Percentiles rank a stretch among this genome's conserved stretches.
phyloP scores from a whole-genome alignment of 2,113 vertebrate species.

The Chelonoidis abingdonii region DNA sequence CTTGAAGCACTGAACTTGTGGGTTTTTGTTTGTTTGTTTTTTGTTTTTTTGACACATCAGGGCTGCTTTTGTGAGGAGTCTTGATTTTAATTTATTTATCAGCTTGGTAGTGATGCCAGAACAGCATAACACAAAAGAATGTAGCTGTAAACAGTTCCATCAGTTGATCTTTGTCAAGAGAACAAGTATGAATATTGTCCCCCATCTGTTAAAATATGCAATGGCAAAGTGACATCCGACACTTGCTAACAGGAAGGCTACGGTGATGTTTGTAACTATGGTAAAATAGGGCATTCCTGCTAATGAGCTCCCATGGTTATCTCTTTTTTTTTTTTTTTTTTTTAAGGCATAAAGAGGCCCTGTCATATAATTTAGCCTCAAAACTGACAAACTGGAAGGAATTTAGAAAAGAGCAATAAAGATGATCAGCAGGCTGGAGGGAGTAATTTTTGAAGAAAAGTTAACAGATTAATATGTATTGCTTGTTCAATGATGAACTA shows the following conservation, averaged over 20 bases:
- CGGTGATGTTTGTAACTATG: not conserved
- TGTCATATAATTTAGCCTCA: not conserved
- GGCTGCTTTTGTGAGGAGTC: not conserved
- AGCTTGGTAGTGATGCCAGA: not conserved
- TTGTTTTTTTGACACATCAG: not conserved
- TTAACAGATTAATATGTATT: not conserved
- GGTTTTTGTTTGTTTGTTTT: not conserved
- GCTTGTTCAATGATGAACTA: not conserved
- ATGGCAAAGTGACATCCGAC: constrained; percentile 6
- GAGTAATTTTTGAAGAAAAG: not conserved
- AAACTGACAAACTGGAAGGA: not conserved
- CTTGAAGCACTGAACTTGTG: constrained; percentile 43
- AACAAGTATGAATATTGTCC: constrained; percentile 35
- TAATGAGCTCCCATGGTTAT: not conserved
- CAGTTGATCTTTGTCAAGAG: constrained; percentile 50
- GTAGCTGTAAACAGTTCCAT: constrained; percentile 36
- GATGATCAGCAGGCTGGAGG: not conserved
- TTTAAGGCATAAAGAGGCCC: not conserved
- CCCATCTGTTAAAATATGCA: constrained; percentile 19
- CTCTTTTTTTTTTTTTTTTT: not conserved
- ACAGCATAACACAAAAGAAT: constrained; percentile 57
- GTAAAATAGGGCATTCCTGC: not conserved
- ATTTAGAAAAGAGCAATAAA: not conserved
- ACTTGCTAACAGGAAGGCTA: not conserved
- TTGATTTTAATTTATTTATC: constrained; percentile 64